These are phyloP conservation scores for Caprella mutica DNA, from an alignment of 2,888 invertebrate species.

Conservation along the genomic window DNA sequence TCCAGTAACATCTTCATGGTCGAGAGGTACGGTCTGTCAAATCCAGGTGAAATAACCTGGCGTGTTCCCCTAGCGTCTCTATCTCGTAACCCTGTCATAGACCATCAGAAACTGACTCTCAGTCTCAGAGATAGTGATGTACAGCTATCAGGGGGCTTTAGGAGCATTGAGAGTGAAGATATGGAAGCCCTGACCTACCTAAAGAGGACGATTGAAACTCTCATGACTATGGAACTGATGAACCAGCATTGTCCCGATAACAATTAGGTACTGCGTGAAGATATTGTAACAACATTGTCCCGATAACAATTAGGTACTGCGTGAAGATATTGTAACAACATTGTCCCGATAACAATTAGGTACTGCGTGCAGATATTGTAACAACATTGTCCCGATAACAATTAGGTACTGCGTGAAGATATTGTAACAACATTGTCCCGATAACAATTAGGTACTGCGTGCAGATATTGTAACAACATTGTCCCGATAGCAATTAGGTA, in stretches of 20 bases:
- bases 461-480: no score
- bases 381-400: no score
- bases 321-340: no score
- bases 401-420: no score
- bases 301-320: no score
- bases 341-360: no score
- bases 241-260: slow-evolving; percentile 22
- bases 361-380: no score
- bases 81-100: slow-evolving; percentile 52
- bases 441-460: no score
- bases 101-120: slow-evolving; percentile 44
- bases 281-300: no score
- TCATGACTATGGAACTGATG: slow-evolving; percentile 23
- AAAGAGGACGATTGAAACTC: slow-evolving; percentile 21
- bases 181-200: slow-evolving; percentile 14
- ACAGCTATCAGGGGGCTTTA: slow-evolving; percentile 11
- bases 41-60: slow-evolving; percentile 67
- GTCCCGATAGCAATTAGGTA: no score
- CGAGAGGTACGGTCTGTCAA: slow-evolving; percentile 57
- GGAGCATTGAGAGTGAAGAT: slow-evolving; percentile 17
- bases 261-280: no score
- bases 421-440: slow-evolving; percentile 24
- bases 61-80: slow-evolving; percentile 58
- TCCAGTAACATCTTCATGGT: slow-evolving; percentile 60
- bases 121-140: slow-evolving; percentile 17